Evolutionary conservation across 2,113 vertebrate genomes (phyloP).

Genomic region (Shinisaurus crocodilurus): DNA sequence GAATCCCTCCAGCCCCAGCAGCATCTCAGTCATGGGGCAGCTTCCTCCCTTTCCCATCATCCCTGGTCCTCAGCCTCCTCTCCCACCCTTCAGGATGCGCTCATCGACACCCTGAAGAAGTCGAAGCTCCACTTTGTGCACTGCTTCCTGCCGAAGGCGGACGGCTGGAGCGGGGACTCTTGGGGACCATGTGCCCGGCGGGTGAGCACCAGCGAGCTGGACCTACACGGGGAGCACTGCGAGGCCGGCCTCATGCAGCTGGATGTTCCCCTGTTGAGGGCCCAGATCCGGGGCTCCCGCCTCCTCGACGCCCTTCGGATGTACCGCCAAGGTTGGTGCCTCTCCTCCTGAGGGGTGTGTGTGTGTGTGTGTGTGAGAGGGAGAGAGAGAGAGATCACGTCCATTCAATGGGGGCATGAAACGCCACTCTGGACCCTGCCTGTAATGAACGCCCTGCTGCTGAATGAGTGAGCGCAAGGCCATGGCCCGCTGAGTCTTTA

Average conservation of each 20-base stretch:
- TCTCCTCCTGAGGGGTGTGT: too few species aligned
- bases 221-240: conserved; percentile 83
- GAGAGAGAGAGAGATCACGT: background rate
- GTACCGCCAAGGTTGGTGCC: conserved; percentile 91
- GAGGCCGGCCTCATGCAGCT: conserved; percentile 92
- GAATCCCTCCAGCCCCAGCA: too few species aligned
- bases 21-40: background rate
- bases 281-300: conserved; percentile 92
- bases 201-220: conserved; percentile 83
- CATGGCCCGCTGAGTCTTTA: background rate
- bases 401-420: background rate
- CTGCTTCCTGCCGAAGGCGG: conserved; percentile 90
- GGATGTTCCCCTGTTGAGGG: conserved; percentile 88
- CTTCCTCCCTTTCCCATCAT: too few species aligned
- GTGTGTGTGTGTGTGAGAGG: too few species aligned
- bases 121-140: conserved; percentile 94
- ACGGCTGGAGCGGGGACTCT: conserved; percentile 78
- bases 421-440: background rate
- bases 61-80: background rate
- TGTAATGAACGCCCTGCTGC: background rate
- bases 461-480: background rate
- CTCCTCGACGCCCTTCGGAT: conserved; percentile 93
- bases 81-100: conserved; percentile 83
- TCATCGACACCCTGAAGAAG: conserved; percentile 94
- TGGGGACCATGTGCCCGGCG: conserved; percentile 77